Conservation (phyloP, 2,888 invertebrate genomes). For the Mythimna impura region DNA sequence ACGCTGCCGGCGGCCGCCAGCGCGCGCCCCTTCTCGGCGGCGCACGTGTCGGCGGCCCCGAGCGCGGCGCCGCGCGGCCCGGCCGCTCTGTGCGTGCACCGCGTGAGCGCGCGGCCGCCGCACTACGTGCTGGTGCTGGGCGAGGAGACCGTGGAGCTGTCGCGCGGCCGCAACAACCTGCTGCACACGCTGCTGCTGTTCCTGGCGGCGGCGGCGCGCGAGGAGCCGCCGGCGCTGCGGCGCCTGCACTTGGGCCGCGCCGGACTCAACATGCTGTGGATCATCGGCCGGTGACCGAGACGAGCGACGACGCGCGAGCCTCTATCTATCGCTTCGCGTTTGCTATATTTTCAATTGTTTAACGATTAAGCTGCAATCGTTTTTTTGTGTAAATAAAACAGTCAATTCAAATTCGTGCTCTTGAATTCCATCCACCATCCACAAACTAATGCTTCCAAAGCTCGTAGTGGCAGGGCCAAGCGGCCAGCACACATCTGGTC, state of each 20-base stretch:
- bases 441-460: background rate
- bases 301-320: no score
- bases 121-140: conserved; percentile 60
- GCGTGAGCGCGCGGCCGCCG: conserved; percentile 56
- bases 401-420: background rate
- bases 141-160: conserved; percentile 64
- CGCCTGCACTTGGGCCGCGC: conserved; percentile 81
- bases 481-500: background rate
- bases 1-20: conserved; percentile 70
- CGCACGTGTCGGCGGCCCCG: conserved; percentile 75
- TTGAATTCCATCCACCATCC: background rate
- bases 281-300: conserved; percentile 90
- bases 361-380: background rate
- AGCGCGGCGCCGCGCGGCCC: conserved; percentile 34
- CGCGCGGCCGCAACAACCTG: conserved; percentile 92
- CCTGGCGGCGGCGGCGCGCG: conserved; percentile 85
- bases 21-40: conserved; percentile 83
- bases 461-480: background rate
- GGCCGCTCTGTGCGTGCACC: conserved; percentile 42
- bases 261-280: conserved; percentile 95
- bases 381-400: conserved; percentile 38
- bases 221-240: conserved; percentile 54
- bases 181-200: conserved; percentile 95
- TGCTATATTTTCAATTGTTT: background rate
- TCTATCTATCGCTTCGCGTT: no score